Evolutionary conservation across 2,113 vertebrate genomes (phyloP).

Genomic region (Crocuta crocuta): DNA sequence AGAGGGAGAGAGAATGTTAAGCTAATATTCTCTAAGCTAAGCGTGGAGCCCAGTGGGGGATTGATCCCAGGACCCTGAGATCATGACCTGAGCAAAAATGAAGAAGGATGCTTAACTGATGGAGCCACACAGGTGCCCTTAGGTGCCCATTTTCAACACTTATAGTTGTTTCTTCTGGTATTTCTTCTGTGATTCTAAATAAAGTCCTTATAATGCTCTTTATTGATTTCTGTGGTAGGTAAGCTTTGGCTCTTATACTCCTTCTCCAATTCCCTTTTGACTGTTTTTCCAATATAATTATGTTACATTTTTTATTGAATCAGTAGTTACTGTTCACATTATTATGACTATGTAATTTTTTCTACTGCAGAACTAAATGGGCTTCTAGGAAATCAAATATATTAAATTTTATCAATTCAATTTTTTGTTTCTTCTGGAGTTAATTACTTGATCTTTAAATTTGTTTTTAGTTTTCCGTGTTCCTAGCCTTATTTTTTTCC

Average conservation of each 20-base stretch:
- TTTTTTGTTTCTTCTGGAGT: conserved; percentile 30
- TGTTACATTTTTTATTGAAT: background rate
- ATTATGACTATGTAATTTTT: background rate
- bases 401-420: background rate
- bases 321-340: background rate
- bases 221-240: background rate
- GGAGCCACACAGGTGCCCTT: background rate
- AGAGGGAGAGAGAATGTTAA: too few species aligned
- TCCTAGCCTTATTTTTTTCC: background rate
- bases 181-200: background rate
- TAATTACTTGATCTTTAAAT: background rate
- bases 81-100: too few species aligned
- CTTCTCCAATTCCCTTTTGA: background rate
- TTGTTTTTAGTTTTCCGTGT: background rate
- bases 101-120: too few species aligned
- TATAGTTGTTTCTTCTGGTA: background rate
- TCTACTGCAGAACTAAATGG: background rate
- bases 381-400: background rate
- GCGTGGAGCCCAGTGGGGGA: too few species aligned
- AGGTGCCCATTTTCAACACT: background rate
- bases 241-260: background rate
- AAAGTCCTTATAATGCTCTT: background rate
- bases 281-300: background rate
- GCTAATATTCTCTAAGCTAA: too few species aligned
- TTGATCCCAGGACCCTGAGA: too few species aligned